Evolutionary conservation across 2,797 vertebrate genomes (phyloP).

Genomic region (Darevskia mixta): DNA sequence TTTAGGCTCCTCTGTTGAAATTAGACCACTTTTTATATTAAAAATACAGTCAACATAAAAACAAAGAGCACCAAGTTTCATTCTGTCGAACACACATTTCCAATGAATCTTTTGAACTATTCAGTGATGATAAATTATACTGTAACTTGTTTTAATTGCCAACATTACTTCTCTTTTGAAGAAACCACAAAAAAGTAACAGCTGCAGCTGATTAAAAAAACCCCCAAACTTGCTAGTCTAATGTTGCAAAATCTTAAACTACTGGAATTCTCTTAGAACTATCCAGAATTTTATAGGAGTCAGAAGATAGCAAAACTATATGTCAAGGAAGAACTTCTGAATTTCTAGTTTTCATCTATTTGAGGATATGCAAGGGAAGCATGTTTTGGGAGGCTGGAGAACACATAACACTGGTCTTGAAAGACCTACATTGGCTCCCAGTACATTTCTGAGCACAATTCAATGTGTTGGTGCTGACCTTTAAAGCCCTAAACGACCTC

Average conservation of each 20-base stretch:
- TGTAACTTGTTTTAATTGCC: constrained; percentile 29
- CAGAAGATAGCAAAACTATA: background rate
- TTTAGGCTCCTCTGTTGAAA: background rate
- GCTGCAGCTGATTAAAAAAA: constrained; percentile 11
- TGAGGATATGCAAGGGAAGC: background rate
- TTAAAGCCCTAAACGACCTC: too few relatives aligned
- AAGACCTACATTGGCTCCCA: too few relatives aligned
- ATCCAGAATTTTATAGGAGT: constrained; percentile 25
- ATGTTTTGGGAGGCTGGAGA: too few relatives aligned
- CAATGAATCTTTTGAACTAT: constrained; percentile 8
- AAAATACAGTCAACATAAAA: background rate
- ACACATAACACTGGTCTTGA: too few relatives aligned
- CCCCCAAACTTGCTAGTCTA: background rate
- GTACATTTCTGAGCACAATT: too few relatives aligned
- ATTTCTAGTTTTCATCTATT: constrained; percentile 2
- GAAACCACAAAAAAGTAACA: constrained; percentile 13
- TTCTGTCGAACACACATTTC: background rate
- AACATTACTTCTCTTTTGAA: constrained; percentile 23
- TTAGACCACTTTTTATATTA: background rate
- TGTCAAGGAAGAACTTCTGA: background rate
- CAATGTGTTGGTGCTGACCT: too few relatives aligned
- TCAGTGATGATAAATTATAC: background rate
- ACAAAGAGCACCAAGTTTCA: constrained; percentile 1
- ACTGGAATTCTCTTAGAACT: constrained; percentile 11
- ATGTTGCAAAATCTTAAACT: constrained; percentile 1